phyloP scores from a whole-genome alignment of 2,888 invertebrate genomes.

The Tubiluchus corallicola region DNA sequence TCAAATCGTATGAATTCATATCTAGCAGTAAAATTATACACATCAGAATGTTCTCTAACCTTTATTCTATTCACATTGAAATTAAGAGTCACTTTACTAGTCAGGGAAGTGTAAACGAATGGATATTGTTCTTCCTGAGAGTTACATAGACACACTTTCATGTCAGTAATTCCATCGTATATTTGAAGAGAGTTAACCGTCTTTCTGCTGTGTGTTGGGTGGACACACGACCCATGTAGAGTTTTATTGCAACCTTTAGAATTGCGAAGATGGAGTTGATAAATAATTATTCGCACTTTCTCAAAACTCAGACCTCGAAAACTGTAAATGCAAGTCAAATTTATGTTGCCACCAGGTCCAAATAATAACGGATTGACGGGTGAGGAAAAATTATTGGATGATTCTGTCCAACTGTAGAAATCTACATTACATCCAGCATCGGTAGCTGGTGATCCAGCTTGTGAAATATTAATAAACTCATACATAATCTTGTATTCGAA shows the following conservation, averaged over 20 bases:
- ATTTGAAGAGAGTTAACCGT: slow-evolving; percentile 5
- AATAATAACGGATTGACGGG: neutral
- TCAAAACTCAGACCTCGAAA: neutral
- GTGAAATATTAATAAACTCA: slow-evolving; percentile 11
- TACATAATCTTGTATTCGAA: slow-evolving; percentile 12
- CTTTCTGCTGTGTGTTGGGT: neutral
- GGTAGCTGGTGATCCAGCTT: slow-evolving; percentile 7
- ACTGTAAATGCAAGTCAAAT: neutral
- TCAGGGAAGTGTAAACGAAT: slow-evolving; percentile 7
- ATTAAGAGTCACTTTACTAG: slow-evolving; percentile 7
- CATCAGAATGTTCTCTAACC: slow-evolving; percentile 10
- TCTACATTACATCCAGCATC: slow-evolving; percentile 4
- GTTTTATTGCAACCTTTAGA: neutral
- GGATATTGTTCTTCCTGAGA: slow-evolving; percentile 7
- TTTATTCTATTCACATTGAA: slow-evolving; percentile 10
- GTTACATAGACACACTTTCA: slow-evolving; percentile 11
- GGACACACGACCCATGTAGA: neutral
- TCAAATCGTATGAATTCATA: slow-evolving; percentile 13
- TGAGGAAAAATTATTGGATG: neutral
- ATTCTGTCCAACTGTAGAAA: neutral
- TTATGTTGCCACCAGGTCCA: neutral
- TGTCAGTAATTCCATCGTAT: neutral
- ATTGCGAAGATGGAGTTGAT: neutral
- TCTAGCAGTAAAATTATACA: slow-evolving; percentile 10
- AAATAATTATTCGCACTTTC: neutral